Evolutionary conservation across 2,113 vertebrate species (phyloP).

Genomic region (Colistium nudipinnis): DNA sequence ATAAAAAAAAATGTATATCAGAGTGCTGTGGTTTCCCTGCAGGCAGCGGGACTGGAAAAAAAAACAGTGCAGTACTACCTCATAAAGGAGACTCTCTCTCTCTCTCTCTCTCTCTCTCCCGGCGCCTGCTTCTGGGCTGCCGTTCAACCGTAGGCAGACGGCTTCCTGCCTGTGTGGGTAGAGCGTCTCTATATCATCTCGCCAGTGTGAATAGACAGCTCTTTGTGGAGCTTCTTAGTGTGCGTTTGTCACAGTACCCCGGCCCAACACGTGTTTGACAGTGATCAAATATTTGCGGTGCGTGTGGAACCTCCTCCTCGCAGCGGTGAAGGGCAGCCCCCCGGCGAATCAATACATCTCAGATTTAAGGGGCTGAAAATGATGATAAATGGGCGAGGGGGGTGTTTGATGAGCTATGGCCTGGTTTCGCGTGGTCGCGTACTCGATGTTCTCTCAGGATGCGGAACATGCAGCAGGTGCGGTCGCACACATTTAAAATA

Average conservation of each 20-base stretch:
- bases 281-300: conserved; percentile 71
- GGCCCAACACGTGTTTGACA: conserved; percentile 73
- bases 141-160: conserved; percentile 72
- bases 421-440: conserved; percentile 18
- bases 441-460: neutral
- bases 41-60: conserved; percentile 25
- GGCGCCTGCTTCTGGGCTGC: conserved; percentile 66
- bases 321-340: conserved; percentile 58
- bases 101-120: too few species aligned
- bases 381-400: conserved; percentile 62
- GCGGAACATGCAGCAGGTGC: conserved; percentile 26
- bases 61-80: conserved; percentile 41
- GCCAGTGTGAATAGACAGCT: conserved; percentile 65
- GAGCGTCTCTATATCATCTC: conserved; percentile 72
- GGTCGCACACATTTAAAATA: conserved; percentile 6
- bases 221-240: conserved; percentile 62
- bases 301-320: conserved; percentile 64
- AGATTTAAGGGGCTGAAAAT: conserved; percentile 64
- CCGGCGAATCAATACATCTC: conserved; percentile 62
- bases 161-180: conserved; percentile 70
- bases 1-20: conserved; percentile 52
- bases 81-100: conserved; percentile 70
- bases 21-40: conserved; percentile 42
- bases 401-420: conserved; percentile 54
- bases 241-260: conserved; percentile 61